Evolutionary conservation across 2,797 vertebrate species (phyloP).

Genomic region (Sebastes flavidus): DNA sequence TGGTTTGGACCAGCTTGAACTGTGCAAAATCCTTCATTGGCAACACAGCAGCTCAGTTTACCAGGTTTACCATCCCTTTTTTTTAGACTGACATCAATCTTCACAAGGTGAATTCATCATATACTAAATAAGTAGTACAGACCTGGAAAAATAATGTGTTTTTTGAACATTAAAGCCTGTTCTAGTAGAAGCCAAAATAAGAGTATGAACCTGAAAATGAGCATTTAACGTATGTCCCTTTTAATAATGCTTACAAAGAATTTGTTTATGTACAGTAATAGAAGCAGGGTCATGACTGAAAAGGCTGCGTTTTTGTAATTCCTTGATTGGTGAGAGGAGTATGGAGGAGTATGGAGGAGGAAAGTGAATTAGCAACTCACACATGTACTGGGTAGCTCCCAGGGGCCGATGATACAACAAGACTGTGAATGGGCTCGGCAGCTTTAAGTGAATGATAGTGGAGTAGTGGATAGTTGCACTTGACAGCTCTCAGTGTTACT

Average conservation of each 20-base stretch:
- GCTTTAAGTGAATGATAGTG: background rate
- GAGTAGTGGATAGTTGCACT: background rate
- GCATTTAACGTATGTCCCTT: background rate
- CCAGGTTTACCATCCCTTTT: background rate
- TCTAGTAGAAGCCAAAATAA: no score
- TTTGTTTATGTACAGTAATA: background rate
- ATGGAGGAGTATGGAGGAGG: background rate
- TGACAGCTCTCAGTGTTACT: background rate
- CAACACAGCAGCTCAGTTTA: background rate
- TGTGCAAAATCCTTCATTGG: background rate
- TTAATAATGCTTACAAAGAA: background rate
- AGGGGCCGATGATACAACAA: background rate
- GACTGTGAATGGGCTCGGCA: background rate
- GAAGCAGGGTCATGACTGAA: background rate
- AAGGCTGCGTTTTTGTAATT: background rate
- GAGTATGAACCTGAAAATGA: background rate
- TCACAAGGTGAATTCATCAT: background rate
- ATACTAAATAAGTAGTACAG: background rate
- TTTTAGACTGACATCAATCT: background rate
- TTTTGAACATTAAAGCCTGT: background rate
- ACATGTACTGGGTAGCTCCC: background rate
- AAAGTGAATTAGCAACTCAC: background rate
- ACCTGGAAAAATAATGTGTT: no score
- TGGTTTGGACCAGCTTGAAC: background rate
- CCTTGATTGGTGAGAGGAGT: background rate